A percentile compares a stretch with the other conserved stretches of the same genome.
phyloP scores from a whole-genome alignment of 2,113 vertebrate genomes.

The Xiphias gladius region DNA sequence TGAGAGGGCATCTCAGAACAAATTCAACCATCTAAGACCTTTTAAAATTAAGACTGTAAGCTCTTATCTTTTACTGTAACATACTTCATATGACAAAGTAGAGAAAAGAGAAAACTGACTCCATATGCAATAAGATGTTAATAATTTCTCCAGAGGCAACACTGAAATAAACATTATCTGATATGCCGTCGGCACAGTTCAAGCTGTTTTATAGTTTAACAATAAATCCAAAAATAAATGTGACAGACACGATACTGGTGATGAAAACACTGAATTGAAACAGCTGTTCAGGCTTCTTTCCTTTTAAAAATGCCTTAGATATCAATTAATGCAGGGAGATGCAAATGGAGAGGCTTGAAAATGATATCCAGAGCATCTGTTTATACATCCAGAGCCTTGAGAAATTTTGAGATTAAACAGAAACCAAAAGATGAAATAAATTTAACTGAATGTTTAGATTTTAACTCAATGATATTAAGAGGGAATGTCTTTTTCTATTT shows the following conservation, averaged over 20 bases:
- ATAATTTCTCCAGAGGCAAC: constrained; percentile 21
- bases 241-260: constrained; percentile 47
- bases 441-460: background rate
- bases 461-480: background rate
- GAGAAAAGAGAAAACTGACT: background rate
- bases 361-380: constrained; percentile 43
- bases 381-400: constrained; percentile 12
- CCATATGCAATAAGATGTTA: constrained; percentile 1
- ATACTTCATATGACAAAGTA: background rate
- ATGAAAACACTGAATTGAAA: constrained; percentile 52
- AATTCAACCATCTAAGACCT: background rate
- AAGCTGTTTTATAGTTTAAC: constrained; percentile 41
- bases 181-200: background rate
- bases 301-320: background rate
- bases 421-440: constrained; percentile 11
- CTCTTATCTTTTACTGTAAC: background rate
- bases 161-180: constrained; percentile 25
- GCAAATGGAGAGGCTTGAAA: constrained; percentile 8
- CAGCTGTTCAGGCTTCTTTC: constrained; percentile 52
- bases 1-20: constrained; percentile 20
- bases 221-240: constrained; percentile 31
- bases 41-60: background rate
- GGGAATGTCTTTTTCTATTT: background rate
- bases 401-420: constrained; percentile 7
- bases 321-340: constrained; percentile 13